Evolutionary conservation across 2,113 vertebrate genomes (phyloP), one percentile per base, ranked within the genome.

Genomic region (Okapia johnstoni): DNA sequence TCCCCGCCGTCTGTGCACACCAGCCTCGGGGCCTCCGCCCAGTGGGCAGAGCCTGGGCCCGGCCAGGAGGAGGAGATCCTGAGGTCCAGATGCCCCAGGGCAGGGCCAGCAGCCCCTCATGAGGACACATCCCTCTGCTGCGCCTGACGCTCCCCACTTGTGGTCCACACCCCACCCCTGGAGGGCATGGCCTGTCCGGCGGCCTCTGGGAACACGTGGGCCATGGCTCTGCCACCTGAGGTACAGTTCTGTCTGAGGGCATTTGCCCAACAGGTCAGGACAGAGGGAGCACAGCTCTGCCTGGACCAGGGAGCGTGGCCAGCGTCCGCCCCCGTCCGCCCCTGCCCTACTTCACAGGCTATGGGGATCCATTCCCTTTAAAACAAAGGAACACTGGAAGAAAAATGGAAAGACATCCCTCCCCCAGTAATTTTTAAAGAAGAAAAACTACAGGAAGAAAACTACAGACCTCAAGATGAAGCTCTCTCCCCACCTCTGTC

Each of bases 351-450:
- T 40, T 46, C 58, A 6, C 76, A 21, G 63, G 89, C 30, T 52
- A 54, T 30, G 17, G 40, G 73, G 61, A 40, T 8, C 9, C 36
- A 12, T 30, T 52, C 54, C 28, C 89, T 90, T 40, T 6, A 12
- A 30, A 57, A 70, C 66, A 90, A 84, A 94, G 48, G 96, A 92
- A 93, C 97, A 85, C 93, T 97, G 95, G 97, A 94, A 93, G 92
- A 55, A 57, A 86, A 54, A 11, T 6, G 84, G 52, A 23, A 30
- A 48, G 21, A 16, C n/a, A 30, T 30, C 52, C 33, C 15, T 50
- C 26, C n/a, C 26, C 12, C 26, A 23, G 3, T 28, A 63, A n/a
- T 25, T 13, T 50, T 28, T 3, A 23, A 55, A 43, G 80, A 76
- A 87, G 85, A 88, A 28, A 86, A 73, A 79, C 36, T 73, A 79